Base-by-base conservation (phyloP, 2,113 vertebrate species). In the Silurus meridionalis region DNA sequence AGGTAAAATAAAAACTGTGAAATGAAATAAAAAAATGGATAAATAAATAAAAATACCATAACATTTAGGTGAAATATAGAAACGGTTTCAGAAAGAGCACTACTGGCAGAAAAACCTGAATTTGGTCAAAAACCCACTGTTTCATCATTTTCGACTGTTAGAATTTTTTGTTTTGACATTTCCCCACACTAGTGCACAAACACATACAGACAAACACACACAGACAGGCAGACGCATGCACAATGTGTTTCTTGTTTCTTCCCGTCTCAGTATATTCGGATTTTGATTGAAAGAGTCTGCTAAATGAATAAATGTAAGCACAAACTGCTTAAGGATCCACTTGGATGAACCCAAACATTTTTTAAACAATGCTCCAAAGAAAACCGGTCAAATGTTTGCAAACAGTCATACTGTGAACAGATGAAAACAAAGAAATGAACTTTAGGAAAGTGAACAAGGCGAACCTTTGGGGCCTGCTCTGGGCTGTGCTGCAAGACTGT, bases 401-500 rank as follows among this genome's bases (percentile, higher is more conserved):
- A 25, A 48, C 69, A 72, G 21, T 48, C 7, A 13, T 75, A 52
- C 10, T 21, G 11, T 14, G 11, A 77, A 77, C 10, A 2, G 3
- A 66, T 52, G 37, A 71, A 55, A 69, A 50, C 4, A 14, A 50
- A 5, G 13, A 0, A 5, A 25, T 7, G 55, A 2, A 60, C 17
- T 28, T 13, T 25, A 46, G n/a, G n/a, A 14, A 46, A 63, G 17
- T 14, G 25, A 9, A 63, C 0, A 61, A 23, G 10, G 46, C 80
- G 83, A n/a, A 98, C 98, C 97, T 98, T 99, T 0, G 98, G 98
- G 0, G 97, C 98, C 90, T 97, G 96, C 87, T 99, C 98, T 0
- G 98, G 95, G 92, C 97, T 99, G 89, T 99, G 98, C 90, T 98
- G 97, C 37, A 99, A 94, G 84, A 98, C 96, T 0, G 98, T 98